Evolutionary conservation across 2,888 invertebrate genomes (phyloP).

Genomic region (Pristionchus japonicus): DNA sequence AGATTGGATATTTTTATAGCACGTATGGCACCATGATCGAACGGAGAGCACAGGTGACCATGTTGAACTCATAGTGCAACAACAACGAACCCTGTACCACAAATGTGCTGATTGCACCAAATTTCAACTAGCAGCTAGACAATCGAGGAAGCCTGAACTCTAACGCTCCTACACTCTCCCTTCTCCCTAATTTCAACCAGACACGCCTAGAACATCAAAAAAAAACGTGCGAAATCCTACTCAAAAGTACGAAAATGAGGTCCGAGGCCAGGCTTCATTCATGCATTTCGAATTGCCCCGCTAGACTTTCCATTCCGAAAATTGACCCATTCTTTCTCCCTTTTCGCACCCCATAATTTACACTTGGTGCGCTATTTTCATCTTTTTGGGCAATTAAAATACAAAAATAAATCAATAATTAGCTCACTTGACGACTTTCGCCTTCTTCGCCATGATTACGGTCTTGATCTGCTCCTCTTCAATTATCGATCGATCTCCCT

Average conservation of each 20-base stretch:
- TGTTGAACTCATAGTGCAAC: too few species aligned
- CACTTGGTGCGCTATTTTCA: background rate
- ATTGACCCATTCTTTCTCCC: background rate
- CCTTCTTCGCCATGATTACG: background rate
- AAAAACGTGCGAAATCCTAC: background rate
- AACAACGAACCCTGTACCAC: too few species aligned
- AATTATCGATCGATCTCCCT: background rate
- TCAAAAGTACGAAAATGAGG: background rate
- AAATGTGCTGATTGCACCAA: too few species aligned
- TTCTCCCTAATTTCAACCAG: background rate
- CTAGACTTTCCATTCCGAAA: background rate
- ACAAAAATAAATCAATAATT: background rate
- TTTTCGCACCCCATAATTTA: background rate
- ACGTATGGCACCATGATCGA: too few species aligned
- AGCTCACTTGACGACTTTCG: slow-evolving; percentile 7
- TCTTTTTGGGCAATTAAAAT: background rate
- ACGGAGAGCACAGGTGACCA: too few species aligned
- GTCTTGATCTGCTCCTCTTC: background rate
- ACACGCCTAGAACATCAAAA: too few species aligned
- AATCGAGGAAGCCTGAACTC: background rate
- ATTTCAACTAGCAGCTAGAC: too few species aligned
- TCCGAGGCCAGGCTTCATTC: background rate
- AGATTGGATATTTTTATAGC: too few species aligned
- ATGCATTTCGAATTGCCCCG: background rate
- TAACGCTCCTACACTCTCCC: background rate